Evolutionary conservation across 2,113 vertebrate species (phyloP).

Genomic region (Lasiurus cinereus): DNA sequence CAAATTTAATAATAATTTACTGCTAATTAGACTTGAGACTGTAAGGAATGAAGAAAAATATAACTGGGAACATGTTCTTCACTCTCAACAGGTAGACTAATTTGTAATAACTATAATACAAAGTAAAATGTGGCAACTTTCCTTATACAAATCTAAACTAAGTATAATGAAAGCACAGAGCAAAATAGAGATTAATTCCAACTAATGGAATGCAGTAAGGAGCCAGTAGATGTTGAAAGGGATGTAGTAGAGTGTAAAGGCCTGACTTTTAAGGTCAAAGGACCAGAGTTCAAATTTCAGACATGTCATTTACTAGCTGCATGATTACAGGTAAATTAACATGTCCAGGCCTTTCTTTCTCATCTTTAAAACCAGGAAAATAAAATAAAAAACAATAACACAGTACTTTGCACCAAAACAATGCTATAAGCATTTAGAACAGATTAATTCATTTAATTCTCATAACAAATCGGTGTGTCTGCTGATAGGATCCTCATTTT

Average conservation of each 20-base stretch:
- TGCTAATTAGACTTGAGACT: not conserved
- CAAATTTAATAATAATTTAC: not conserved
- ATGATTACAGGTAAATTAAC: not conserved
- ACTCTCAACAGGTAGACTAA: not conserved
- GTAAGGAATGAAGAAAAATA: not conserved
- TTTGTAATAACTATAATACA: slow-evolving; percentile 10
- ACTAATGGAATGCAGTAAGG: not conserved
- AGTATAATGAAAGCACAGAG: not conserved
- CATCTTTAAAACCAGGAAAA: not conserved
- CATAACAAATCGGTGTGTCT: not conserved
- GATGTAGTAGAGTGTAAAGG: not conserved
- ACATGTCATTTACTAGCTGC: not conserved
- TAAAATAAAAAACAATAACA: not conserved
- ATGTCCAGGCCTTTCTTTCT: not conserved
- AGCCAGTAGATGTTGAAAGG: not conserved
- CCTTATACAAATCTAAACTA: not conserved
- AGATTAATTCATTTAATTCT: not conserved
- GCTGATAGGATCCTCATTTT: not conserved
- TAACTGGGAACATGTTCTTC: not conserved
- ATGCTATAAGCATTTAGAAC: not conserved
- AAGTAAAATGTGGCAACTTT: not conserved
- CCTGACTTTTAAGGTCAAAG: not conserved
- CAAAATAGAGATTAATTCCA: not conserved
- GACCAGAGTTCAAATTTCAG: not conserved
- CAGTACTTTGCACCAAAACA: not conserved